Evolutionary conservation across 2,113 vertebrate species (phyloP).

Genomic region (Rhabdornis inornatus): DNA sequence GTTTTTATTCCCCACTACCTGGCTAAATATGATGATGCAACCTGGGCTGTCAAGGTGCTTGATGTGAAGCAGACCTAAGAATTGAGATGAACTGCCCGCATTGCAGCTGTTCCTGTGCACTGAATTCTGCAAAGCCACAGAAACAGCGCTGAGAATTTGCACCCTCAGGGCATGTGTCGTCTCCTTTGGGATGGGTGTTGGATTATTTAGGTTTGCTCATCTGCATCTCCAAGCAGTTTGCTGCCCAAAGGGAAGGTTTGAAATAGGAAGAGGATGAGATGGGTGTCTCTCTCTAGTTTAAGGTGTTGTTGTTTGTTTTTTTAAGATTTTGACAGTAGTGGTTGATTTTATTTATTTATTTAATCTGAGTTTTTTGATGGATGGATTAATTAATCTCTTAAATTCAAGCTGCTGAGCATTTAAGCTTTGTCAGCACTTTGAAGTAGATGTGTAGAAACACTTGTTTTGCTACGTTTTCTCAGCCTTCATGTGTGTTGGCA

Average conservation of each 20-base stretch:
- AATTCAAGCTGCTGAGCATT: neutral
- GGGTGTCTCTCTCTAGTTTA: neutral
- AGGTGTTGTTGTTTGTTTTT: neutral
- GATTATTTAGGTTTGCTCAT: neutral
- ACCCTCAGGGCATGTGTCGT: accelerated
- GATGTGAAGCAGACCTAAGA: neutral
- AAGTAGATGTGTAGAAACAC: neutral
- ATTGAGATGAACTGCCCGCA: accelerated
- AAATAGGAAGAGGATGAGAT: neutral
- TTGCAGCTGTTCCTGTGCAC: accelerated
- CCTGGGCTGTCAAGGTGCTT: neutral
- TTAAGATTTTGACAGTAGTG: accelerated
- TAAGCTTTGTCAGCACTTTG: neutral
- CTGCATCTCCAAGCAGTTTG: neutral
- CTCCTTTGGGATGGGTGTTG: neutral
- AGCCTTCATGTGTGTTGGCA: neutral
- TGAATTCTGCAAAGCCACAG: neutral
- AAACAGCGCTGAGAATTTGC: accelerated
- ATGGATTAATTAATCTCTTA: neutral
- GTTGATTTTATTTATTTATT: neutral
- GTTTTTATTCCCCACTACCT: neutral
- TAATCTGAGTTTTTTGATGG: neutral
- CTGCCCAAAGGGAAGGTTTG: neutral
- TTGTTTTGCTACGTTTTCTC: accelerated
- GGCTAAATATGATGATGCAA: accelerated